These are phyloP conservation scores for Chaenodraco wilsoni DNA, from an alignment of 2,797 vertebrate species.

Conservation along the genomic window DNA sequence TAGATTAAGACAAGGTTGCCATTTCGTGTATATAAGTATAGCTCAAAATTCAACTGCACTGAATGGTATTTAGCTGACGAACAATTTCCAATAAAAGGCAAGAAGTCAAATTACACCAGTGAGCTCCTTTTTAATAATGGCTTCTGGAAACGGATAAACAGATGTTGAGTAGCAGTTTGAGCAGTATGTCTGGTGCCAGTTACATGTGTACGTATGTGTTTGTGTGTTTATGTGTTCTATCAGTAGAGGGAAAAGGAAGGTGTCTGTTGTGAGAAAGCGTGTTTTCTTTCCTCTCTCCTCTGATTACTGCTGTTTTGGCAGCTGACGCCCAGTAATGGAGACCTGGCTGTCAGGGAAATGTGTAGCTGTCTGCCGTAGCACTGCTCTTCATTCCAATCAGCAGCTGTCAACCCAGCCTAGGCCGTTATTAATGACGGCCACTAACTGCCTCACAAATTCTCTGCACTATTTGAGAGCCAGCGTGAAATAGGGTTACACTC, in stretches of 20 bases:
- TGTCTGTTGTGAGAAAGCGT: slow-evolving; percentile 60
- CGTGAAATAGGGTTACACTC: slow-evolving; percentile 83
- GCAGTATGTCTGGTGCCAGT: slow-evolving; percentile 20
- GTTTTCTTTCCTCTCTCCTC: slow-evolving; percentile 76
- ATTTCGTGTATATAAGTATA: not conserved
- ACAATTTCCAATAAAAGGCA: slow-evolving; percentile 5
- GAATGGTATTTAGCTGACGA: not conserved
- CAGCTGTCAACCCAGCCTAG: slow-evolving; percentile 81
- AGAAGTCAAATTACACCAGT: slow-evolving; percentile 5
- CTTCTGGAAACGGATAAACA: slow-evolving; percentile 33
- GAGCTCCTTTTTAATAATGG: slow-evolving; percentile 2
- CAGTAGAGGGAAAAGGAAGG: slow-evolving; percentile 55
- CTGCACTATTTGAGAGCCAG: slow-evolving; percentile 81
- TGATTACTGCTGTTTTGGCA: slow-evolving; percentile 85
- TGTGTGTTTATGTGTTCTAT: slow-evolving; percentile 60
- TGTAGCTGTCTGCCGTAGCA: slow-evolving; percentile 83
- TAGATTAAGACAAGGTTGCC: not conserved
- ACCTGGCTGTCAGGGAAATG: slow-evolving; percentile 85
- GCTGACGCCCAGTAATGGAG: slow-evolving; percentile 83
- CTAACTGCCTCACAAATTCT: slow-evolving; percentile 85
- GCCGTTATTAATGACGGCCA: slow-evolving; percentile 85
- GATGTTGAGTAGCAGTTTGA: slow-evolving; percentile 17
- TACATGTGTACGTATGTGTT: slow-evolving; percentile 30
- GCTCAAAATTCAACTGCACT: not conserved
- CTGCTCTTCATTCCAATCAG: slow-evolving; percentile 84